These are phyloP conservation scores for Xiphorhynchus elegans DNA, from an alignment of 2,113 vertebrate species.

Conservation along the genomic window DNA sequence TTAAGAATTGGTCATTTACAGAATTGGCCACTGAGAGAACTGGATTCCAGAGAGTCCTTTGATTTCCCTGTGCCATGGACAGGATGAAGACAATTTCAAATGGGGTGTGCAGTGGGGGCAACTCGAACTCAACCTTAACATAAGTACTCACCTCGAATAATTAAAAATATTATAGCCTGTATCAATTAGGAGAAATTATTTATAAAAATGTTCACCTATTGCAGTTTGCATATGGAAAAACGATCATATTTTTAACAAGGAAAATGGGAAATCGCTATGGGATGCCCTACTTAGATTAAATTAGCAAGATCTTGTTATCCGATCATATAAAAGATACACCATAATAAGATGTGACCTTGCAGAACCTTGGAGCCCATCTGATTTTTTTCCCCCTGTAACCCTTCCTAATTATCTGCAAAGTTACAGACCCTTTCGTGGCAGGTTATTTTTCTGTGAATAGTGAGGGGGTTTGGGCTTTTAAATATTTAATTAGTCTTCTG, in stretches of 20 bases:
- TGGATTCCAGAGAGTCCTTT: slow-evolving; percentile 39
- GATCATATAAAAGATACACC: slow-evolving; percentile 72
- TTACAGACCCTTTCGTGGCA: slow-evolving; percentile 75
- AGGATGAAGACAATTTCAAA: slow-evolving; percentile 22
- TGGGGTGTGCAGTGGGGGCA: not conserved
- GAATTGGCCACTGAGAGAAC: slow-evolving; percentile 22
- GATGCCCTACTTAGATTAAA: slow-evolving; percentile 82
- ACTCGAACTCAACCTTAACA: slow-evolving; percentile 14
- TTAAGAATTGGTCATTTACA: slow-evolving; percentile 60
- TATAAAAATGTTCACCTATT: slow-evolving; percentile 72
- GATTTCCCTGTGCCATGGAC: not conserved
- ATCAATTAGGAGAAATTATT: slow-evolving; percentile 73
- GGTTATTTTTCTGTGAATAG: slow-evolving; percentile 81
- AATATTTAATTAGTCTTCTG: slow-evolving; percentile 87
- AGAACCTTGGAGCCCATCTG: slow-evolving; percentile 72
- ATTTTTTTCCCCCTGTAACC: slow-evolving; percentile 63
- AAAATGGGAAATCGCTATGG: slow-evolving; percentile 77
- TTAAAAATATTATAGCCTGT: slow-evolving; percentile 46
- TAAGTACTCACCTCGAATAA: slow-evolving; percentile 31
- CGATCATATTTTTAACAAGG: slow-evolving; percentile 75
- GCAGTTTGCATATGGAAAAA: slow-evolving; percentile 57
- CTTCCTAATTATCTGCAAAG: slow-evolving; percentile 83
- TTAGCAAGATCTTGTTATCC: slow-evolving; percentile 80
- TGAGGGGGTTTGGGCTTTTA: slow-evolving; percentile 74
- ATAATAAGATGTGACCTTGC: slow-evolving; percentile 80